Evolutionary conservation across 2,113 vertebrate genomes (phyloP).

Genomic region (Stictonetta naevosa): DNA sequence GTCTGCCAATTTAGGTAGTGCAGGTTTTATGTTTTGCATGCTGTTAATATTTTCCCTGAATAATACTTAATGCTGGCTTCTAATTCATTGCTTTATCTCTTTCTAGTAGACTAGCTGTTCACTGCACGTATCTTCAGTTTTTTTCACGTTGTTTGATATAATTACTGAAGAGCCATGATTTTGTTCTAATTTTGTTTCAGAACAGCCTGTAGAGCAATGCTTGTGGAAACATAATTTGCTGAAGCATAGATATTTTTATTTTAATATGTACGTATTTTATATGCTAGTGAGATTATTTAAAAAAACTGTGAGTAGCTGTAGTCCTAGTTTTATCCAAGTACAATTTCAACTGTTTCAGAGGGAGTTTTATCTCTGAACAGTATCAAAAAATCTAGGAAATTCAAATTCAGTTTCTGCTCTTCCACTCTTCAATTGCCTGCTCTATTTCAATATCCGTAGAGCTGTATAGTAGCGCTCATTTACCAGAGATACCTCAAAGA

Average conservation of each 20-base stretch:
- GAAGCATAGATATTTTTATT: not conserved
- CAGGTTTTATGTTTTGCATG: conserved; percentile 42
- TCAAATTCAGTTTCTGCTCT: not conserved
- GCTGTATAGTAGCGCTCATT: not conserved
- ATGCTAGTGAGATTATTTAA: not conserved
- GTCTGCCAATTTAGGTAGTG: not conserved
- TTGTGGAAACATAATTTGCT: not conserved
- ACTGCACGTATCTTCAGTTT: not conserved
- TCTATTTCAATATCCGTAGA: not conserved
- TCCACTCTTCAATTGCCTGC: not conserved
- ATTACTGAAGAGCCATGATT: not conserved
- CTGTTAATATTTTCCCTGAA: not conserved
- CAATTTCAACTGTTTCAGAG: not conserved
- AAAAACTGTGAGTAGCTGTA: not conserved
- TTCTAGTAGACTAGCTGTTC: not conserved
- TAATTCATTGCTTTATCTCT: not conserved
- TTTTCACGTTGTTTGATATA: conserved; percentile 29
- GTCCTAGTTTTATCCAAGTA: not conserved
- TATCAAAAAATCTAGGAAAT: not conserved
- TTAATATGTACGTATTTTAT: not conserved
- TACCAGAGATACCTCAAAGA: not conserved
- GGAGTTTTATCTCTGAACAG: not conserved
- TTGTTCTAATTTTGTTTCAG: conserved; percentile 18
- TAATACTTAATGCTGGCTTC: not conserved
- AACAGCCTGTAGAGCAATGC: not conserved